A percentile compares a stretch with the other conserved stretches of the same genome.
Conservation (phyloP, 1,140 invertebrate species). For the Drosophila santomea region DNA sequence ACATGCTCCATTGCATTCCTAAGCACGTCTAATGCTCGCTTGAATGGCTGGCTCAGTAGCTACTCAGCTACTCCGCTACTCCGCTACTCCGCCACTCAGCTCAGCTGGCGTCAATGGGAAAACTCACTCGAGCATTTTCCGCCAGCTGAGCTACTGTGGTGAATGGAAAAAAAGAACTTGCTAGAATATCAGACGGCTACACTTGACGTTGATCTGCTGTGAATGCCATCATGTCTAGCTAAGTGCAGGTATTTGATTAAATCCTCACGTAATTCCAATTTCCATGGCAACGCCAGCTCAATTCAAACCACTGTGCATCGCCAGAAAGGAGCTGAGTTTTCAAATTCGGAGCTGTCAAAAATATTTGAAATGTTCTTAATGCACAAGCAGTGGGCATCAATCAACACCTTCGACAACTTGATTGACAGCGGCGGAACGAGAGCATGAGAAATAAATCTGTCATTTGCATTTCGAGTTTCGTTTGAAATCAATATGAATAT, state of each 20-base stretch:
- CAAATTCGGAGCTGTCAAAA: slow-evolving; percentile 52
- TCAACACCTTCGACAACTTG: slow-evolving; percentile 74
- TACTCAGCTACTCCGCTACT: slow-evolving; percentile 15
- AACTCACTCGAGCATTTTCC: slow-evolving; percentile 36
- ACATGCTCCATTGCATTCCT: slow-evolving; percentile 63
- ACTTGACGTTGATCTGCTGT: too few species aligned
- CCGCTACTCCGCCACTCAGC: slow-evolving; percentile 11
- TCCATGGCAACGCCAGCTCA: not conserved
- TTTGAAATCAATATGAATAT: slow-evolving; percentile 79
- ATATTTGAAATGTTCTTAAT: slow-evolving; percentile 39
- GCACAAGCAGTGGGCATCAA: slow-evolving; percentile 65
- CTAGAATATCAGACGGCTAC: too few species aligned
- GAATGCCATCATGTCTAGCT: too few species aligned
- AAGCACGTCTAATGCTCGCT: slow-evolving; percentile 60
- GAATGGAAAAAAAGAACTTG: too few species aligned
- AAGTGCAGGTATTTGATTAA: too few species aligned
- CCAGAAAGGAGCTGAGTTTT: slow-evolving; percentile 3
- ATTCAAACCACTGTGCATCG: slow-evolving; percentile 11
- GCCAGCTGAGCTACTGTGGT: slow-evolving; percentile 21
- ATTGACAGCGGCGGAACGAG: slow-evolving; percentile 72
- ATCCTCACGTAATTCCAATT: too few species aligned
- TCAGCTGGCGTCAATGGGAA: slow-evolving; percentile 16
- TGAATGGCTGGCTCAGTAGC: slow-evolving; percentile 56
- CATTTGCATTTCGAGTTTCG: slow-evolving; percentile 75
- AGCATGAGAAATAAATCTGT: slow-evolving; percentile 78